These are phyloP conservation scores for Oscheius sp. DNA, from an alignment of 1,140 invertebrate genomes.

Conservation along the genomic window DNA sequence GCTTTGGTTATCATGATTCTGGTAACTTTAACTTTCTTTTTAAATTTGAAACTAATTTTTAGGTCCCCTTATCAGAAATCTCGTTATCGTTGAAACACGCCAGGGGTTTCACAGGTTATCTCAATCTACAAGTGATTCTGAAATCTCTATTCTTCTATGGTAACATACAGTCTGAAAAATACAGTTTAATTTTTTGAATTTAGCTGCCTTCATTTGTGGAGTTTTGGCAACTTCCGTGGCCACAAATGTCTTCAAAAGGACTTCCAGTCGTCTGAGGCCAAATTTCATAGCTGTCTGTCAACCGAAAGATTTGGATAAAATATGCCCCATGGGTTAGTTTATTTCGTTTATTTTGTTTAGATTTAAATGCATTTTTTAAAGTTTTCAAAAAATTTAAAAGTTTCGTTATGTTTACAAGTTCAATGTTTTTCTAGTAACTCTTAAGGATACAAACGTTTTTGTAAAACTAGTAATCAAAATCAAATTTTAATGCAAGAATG, in stretches of 20 bases:
- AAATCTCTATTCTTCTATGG: slow-evolving; percentile 44
- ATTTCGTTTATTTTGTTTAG: background rate
- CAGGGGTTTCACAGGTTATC: background rate
- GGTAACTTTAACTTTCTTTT: slow-evolving; percentile 31
- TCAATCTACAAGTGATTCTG: slow-evolving; percentile 31
- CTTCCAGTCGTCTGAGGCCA: slow-evolving; percentile 44
- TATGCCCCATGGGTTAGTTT: slow-evolving; percentile 43
- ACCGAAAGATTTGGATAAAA: slow-evolving; percentile 38
- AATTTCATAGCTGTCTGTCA: slow-evolving; percentile 55
- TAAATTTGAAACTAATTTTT: background rate
- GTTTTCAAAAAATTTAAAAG: background rate
- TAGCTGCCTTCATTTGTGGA: slow-evolving; percentile 38
- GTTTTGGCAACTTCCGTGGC: slow-evolving; percentile 38
- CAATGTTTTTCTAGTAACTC: background rate
- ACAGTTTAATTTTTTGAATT: slow-evolving; percentile 23
- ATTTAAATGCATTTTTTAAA: too few species aligned
- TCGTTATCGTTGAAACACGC: slow-evolving; percentile 44
- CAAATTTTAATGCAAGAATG: background rate
- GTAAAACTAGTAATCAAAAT: background rate
- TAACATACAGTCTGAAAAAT: slow-evolving; percentile 18
- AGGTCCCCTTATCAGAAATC: slow-evolving; percentile 46
- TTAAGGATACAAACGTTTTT: background rate
- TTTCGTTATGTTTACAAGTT: too few species aligned
- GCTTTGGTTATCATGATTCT: slow-evolving; percentile 42
- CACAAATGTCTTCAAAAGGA: slow-evolving; percentile 48